A percentile compares a stretch with the other conserved stretches of the same genome.
Conservation (phyloP, 2,113 vertebrate genomes). For the Eretmochelys imbricata region DNA sequence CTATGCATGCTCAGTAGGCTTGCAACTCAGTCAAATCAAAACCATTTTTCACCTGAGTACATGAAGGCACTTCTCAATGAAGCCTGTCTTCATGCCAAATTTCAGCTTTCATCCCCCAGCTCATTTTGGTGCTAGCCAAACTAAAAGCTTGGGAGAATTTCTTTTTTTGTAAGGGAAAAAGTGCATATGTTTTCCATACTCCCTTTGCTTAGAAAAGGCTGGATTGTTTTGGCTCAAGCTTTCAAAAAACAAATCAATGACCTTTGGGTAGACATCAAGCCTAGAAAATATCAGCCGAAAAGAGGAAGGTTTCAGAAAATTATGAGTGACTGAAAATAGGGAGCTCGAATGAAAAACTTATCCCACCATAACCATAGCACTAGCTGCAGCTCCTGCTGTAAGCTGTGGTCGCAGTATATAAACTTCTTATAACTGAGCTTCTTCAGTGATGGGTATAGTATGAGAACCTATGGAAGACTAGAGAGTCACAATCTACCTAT, state of each 20-base stretch:
- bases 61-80: neutral
- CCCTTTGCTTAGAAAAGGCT: neutral
- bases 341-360: neutral
- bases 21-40: neutral
- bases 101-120: neutral
- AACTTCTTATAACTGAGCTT: neutral
- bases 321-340: neutral
- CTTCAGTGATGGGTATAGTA: neutral
- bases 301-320: neutral
- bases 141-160: neutral
- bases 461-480: neutral
- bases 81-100: slow-evolving; percentile 25
- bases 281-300: neutral
- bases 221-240: neutral
- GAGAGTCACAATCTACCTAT: neutral
- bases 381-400: neutral
- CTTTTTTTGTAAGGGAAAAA: neutral
- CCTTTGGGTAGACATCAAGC: neutral
- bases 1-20: neutral
- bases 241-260: neutral
- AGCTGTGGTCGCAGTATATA: neutral
- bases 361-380: neutral
- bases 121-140: neutral
- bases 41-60: neutral
- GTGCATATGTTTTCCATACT: neutral